A percentile compares a stretch with the other conserved stretches of the same genome.
Conservation (phyloP, 1,140 invertebrate species). For the Octopus bimaculoides region DNA sequence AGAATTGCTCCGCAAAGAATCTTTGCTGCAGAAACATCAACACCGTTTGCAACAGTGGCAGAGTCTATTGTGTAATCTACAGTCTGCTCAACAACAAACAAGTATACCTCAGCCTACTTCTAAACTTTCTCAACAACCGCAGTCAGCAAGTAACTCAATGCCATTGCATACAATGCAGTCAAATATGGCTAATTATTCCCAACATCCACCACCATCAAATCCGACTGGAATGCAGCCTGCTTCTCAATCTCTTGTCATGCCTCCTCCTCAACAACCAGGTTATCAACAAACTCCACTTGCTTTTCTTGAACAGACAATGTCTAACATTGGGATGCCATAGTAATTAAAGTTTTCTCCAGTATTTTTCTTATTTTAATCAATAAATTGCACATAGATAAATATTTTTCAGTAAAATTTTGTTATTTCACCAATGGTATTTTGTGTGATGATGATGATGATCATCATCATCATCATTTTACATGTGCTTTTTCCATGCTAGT, state of each 20-base stretch:
- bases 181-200: conserved; percentile 24
- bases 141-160: not conserved
- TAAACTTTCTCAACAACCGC: not conserved
- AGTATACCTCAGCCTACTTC: conserved; percentile 45
- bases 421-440: too few relatives aligned
- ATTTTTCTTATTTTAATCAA: too few relatives aligned
- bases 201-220: conserved; percentile 34
- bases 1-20: conserved; percentile 83
- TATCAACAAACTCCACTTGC: conserved; percentile 72
- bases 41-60: conserved; percentile 90
- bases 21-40: conserved; percentile 82
- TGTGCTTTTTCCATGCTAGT: too few relatives aligned
- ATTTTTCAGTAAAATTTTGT: too few relatives aligned
- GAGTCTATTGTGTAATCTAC: conserved; percentile 63
- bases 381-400: too few relatives aligned
- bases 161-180: not conserved
- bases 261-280: conserved; percentile 35
- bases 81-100: conserved; percentile 14
- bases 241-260: conserved; percentile 50
- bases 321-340: conserved; percentile 72
- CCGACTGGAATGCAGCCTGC: conserved; percentile 59
- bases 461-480: too few relatives aligned
- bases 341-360: too few relatives aligned
- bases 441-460: too few relatives aligned
- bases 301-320: conserved; percentile 77